These are phyloP conservation scores for Leucophenga montana DNA, from an alignment of 2,888 invertebrate species.

Conservation along the genomic window DNA sequence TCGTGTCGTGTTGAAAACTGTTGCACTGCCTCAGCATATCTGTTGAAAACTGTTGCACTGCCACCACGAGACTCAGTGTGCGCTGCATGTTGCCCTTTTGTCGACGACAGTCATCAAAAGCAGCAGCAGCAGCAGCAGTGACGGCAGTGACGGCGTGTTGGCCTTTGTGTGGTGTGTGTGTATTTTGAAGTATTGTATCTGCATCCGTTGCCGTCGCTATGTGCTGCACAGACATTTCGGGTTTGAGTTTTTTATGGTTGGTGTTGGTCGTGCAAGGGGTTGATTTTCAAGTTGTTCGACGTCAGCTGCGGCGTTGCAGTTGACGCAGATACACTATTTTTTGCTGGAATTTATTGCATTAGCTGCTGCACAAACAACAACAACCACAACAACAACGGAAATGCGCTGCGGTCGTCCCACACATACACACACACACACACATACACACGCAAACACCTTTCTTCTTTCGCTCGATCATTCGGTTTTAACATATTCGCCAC, in stretches of 20 bases:
- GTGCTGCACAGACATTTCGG: constrained; percentile 54
- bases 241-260: constrained; percentile 48
- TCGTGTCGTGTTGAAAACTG: constrained; percentile 47
- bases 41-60: constrained; percentile 64
- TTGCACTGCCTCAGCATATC: constrained; percentile 51
- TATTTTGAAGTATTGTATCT: constrained; percentile 41
- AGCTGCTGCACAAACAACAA: neutral
- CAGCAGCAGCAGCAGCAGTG: constrained; percentile 20
- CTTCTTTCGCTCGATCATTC: constrained; percentile 7
- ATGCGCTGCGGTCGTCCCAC: constrained; percentile 22
- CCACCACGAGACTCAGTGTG: constrained; percentile 61
- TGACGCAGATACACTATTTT: no score
- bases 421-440: neutral
- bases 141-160: constrained; percentile 8
- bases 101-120: constrained; percentile 21
- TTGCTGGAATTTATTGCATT: constrained; percentile 6
- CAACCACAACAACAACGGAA: constrained; percentile 21
- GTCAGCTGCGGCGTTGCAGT: neutral
- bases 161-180: neutral
- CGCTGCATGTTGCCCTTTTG: constrained; percentile 34
- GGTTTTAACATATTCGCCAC: neutral
- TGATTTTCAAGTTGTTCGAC: constrained; percentile 4
- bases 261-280: constrained; percentile 27
- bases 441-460: constrained; percentile 7
- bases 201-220: constrained; percentile 32